Evolutionary conservation across 1,140 invertebrate species (phyloP), one percentile per base, ranked within the genome.

Genomic region (Stratiolaelaps scimitus): DNA sequence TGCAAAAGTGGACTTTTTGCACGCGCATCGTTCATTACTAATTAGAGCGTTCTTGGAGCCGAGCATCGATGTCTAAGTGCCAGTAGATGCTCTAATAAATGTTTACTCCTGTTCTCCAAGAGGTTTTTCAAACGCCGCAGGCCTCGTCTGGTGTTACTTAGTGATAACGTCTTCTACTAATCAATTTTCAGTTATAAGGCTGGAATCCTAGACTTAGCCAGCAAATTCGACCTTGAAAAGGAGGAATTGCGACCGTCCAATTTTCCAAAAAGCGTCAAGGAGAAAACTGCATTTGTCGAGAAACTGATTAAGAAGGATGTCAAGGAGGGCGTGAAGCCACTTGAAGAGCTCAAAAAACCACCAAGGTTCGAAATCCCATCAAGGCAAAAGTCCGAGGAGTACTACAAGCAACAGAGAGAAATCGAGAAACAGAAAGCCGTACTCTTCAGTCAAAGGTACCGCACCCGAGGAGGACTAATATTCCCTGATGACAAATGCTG

Each of bases 261-360:
- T 23, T 60, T 60, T 60, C 53, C 53, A 17, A 34, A 34, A 17
- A 60, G 53, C 20, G 53, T 60, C 34, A 26, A 34, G 34, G 53
- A 60, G 23, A 60, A 60, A 34, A 60, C 53, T 19, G 53, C 53
- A 15, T 60, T 60, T 26, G 53, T 60, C 1, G 53, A 60, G 53
- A 60, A 60, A 26, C 53, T 60, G 26, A 17, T 60, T 17, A 60
- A 60, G 53, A 60, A 60, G 20, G 53, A 60, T 26, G 53, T 60
- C 23, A 60, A 60, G 34, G 53, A 60, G 23, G 53, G 53, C 15
- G 34, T 60, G 13, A 60, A 60, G 34, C 53, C 53, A 2, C 34
- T 60, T 26, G 53, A 60, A 26, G 53, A 60, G 53, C 34, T 60
- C 26, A 60, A 60, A 60, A 60, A 60, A 23, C 53, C 53, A 4